phyloP scores from a whole-genome alignment of 2,888 invertebrate species.

The Sericinus montela region DNA sequence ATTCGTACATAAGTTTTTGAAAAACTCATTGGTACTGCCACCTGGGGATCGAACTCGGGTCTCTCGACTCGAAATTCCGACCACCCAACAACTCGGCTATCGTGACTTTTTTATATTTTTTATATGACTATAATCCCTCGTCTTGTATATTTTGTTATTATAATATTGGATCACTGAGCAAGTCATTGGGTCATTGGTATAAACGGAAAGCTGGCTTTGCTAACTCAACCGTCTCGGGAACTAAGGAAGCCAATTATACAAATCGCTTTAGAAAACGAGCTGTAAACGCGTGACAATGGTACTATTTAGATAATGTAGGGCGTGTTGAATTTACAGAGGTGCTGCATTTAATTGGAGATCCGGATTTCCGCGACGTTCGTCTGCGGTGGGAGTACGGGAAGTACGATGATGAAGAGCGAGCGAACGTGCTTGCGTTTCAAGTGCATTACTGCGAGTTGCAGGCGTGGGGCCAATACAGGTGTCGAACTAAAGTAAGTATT shows the following conservation, averaged over 20 bases:
- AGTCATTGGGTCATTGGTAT: conserved; percentile 72
- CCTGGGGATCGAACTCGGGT: too few relatives aligned
- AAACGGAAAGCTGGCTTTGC: conserved; percentile 50
- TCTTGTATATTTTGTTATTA: conserved; percentile 29
- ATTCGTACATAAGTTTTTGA: too few relatives aligned
- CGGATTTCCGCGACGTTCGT: conserved; percentile 82
- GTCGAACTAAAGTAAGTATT: conserved; percentile 80
- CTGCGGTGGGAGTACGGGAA: conserved; percentile 81
- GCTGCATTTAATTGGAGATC: conserved; percentile 81
- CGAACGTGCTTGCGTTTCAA: conserved; percentile 81
- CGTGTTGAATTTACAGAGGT: conserved; percentile 66
- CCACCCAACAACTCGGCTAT: too few relatives aligned
- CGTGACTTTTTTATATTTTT: too few relatives aligned
- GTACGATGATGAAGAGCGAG: conserved; percentile 47
- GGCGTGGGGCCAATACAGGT: conserved; percentile 88
- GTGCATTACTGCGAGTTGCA: conserved; percentile 89
- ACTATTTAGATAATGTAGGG: conserved; percentile 13
- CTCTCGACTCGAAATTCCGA: too few relatives aligned
- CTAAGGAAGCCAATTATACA: conserved; percentile 30
- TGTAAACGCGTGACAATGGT: conserved; percentile 25
- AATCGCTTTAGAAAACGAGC: conserved; percentile 29
- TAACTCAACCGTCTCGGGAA: conserved; percentile 38
- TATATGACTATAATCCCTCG: too few relatives aligned
- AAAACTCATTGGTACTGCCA: too few relatives aligned
- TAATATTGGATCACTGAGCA: conserved; percentile 57